Evolutionary conservation across 2,113 vertebrate species (phyloP).

Genomic region (Anser cygnoides): DNA sequence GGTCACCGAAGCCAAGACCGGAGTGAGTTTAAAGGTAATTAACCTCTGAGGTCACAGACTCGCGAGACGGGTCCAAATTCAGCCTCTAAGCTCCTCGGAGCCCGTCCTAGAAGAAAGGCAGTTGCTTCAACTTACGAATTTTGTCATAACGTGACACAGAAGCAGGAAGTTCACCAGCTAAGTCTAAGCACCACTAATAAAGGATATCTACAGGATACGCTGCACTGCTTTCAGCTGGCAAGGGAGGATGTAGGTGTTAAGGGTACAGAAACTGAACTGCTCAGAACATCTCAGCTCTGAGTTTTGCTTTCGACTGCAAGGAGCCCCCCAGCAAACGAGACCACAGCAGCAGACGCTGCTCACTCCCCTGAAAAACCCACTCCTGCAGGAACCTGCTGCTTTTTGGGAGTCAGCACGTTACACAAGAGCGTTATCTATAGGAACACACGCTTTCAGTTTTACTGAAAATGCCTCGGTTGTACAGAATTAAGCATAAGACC

Average conservation of each 20-base stretch:
- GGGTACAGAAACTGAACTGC: too few species aligned
- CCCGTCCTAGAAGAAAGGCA: not conserved
- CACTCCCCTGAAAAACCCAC: not conserved
- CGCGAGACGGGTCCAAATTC: not conserved
- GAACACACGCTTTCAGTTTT: not conserved
- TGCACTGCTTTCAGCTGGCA: not conserved
- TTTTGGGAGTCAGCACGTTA: not conserved
- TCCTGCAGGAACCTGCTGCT: not conserved
- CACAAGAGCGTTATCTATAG: not conserved
- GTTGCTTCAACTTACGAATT: not conserved
- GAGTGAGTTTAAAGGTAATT: constrained; percentile 34
- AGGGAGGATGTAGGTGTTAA: not conserved
- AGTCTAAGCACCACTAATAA: not conserved
- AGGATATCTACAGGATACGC: not conserved
- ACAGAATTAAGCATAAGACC: not conserved
- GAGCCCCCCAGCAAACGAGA: not conserved
- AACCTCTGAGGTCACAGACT: constrained; percentile 12
- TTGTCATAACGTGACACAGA: not conserved
- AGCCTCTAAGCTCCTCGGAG: constrained; percentile 19
- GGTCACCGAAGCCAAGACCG: not conserved
- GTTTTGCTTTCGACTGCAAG: accelerated
- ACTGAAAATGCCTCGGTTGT: not conserved
- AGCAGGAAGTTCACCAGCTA: not conserved
- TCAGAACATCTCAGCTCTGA: not conserved
- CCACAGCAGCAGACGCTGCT: not conserved